A percentile compares a stretch with the other conserved stretches of the same genome.
Conservation (phyloP, 2,797 vertebrate genomes). For the Poeciliopsis infans region DNA sequence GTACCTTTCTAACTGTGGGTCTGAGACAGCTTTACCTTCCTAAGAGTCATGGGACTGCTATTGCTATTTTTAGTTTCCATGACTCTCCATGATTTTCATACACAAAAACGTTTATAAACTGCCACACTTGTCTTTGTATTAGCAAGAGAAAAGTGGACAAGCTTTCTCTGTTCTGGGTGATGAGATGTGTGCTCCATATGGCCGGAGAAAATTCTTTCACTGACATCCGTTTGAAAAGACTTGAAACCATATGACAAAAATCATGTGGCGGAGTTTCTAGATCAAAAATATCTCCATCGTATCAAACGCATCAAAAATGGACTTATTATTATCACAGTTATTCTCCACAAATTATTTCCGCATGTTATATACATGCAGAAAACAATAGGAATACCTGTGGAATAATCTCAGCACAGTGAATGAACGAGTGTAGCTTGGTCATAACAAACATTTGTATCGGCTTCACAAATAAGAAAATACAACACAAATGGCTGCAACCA, state of each 20-base stretch:
- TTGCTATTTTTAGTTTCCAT: neutral
- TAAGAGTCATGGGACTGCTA: neutral
- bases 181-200: neutral
- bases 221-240: neutral
- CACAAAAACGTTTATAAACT: neutral
- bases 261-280: too few relatives aligned
- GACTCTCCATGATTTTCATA: neutral
- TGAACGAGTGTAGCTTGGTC: neutral
- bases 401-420: neutral
- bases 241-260: neutral
- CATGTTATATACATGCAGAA: neutral
- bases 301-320: neutral
- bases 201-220: neutral
- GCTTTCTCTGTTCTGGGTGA: neutral
- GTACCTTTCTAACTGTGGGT: neutral
- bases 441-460: neutral
- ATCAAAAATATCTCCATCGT: too few relatives aligned
- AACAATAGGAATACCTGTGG: neutral
- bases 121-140: neutral
- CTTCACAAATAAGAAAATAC: neutral
- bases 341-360: neutral
- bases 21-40: neutral
- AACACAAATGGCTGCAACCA: neutral
- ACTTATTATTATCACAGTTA: neutral
- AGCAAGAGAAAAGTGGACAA: neutral